Base-by-base conservation (phyloP, 2,797 vertebrate genomes). In the Hyperoplus lanceolatus region DNA sequence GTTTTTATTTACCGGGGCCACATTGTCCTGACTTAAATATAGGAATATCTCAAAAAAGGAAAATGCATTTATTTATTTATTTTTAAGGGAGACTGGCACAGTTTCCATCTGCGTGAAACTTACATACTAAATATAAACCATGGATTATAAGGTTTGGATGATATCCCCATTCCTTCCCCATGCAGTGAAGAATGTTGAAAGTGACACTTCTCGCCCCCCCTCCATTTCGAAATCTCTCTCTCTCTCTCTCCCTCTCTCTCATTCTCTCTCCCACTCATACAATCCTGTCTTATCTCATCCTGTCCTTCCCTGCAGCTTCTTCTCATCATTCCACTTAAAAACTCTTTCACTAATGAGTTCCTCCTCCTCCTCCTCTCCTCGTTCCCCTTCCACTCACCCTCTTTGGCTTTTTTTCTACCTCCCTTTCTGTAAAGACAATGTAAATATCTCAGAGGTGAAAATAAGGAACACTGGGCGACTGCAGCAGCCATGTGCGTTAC, bases 261-360 rank as follows among this genome's bases (percentile, higher is more conserved):
- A 53, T 48, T 74, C 75, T 62, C 70, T 63, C 60, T 64, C 73
- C 55, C 72, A 67, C 51, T 68, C 54, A 73, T 70, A 48, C 83
- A 92, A 91, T 92, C 90, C 90, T 53, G 71, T 87, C 84, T 93
- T 92, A 90, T 92, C 90, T 89, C 85, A 71, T 83, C 72, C 87
- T 65, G 80, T 86, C 83, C 85, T 85, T 85, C 90, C 90, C 90
- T 90, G 75, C 74, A 91, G 91, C 90, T 88, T 90, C 75, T 91
- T 83, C 88, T 90, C 92, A 92, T 92, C 90, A 92, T 91, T 91
- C 89, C 90, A 91, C 88, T 92, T 91, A 92, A 91, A 92, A 91
- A 92, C 70, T 91, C 85, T 88, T 84, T 60, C 77, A 79, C 84
- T 90, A 93, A 93, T 93, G 90, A 90, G 87, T 84, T 88, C 77